A percentile compares a stretch with the other conserved stretches of the same genome.
phyloP scores from a whole-genome alignment of 1,140 invertebrate genomes.

The Heterodera carotae region DNA sequence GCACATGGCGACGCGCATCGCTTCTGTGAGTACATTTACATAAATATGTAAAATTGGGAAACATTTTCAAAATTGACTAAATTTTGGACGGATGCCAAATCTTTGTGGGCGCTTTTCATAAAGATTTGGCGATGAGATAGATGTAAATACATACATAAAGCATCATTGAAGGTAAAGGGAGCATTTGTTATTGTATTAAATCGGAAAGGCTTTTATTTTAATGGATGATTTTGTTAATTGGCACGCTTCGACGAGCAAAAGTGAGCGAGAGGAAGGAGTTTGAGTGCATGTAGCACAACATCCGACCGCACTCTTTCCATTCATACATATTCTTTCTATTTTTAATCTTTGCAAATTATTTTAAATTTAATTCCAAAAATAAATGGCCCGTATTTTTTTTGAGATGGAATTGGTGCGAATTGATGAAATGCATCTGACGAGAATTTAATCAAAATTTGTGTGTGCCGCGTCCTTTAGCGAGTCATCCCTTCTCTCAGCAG shows the following conservation, averaged over 20 bases:
- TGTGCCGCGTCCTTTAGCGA: neutral
- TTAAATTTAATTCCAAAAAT: neutral
- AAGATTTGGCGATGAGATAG: too few species aligned
- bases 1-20: constrained; percentile 11
- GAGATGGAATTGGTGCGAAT: neutral
- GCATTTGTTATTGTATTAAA: too few species aligned
- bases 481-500: too few species aligned
- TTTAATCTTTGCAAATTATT: neutral
- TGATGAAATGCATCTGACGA: neutral
- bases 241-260: neutral
- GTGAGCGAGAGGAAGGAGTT: neutral
- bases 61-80: neutral
- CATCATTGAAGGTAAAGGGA: too few species aligned
- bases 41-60: neutral
- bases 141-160: too few species aligned
- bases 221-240: too few species aligned
- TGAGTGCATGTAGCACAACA: too few species aligned
- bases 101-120: too few species aligned
- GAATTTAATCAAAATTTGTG: neutral
- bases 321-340: neutral
- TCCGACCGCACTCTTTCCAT: too few species aligned
- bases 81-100: too few species aligned
- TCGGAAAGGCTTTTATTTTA: too few species aligned
- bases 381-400: neutral
- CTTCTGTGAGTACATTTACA: neutral